Evolutionary conservation across 2,888 invertebrate species (phyloP), one percentile per base, ranked within the genome.

Genomic region (Sminthurides aquaticus): DNA sequence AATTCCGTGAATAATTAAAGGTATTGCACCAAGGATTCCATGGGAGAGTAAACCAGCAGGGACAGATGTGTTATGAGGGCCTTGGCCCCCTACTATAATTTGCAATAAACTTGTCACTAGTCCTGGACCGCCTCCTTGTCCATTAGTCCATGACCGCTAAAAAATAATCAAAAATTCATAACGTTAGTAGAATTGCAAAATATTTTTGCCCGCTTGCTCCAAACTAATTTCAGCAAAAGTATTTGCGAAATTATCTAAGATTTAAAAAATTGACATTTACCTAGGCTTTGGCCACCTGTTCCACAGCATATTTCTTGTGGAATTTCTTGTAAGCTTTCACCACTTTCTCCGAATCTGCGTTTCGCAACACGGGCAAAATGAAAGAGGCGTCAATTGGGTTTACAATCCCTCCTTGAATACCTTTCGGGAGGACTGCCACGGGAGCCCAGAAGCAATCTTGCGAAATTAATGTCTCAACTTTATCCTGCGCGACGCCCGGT

Each of bases 1-100:
- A 52, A 52, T 52, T 20, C 52, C 52, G 20, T 52, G 52, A 20
- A 52, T 52, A 20, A 52, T 52, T 5, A 52, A 20, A 15, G 52
- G 52, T 18, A 52, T 22, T 18, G 52, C 52, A 22, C 52, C 52
- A 22, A 52, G 20, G 22, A 52, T 5, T 5, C 52, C 52, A 52
- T 52, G 52, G 5, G 52, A 52, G 5, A 52, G 52, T 5, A 52
- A 20, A 22, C 52, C 52, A 15, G 52, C 52, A 15, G 52, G 52
- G 52, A 52, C 5, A 20, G 52, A 52, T 15, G 52, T 52, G 52
- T 52, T 52, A 8, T 5, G 5, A 20, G 52, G 52, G 20, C 52
- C 52, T 22, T 52, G 52, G 20, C 52, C 52, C 20, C 52, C 52
- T 8, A 52, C 8, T 20, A 52, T 8, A 22, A 52, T 52, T 52